These are phyloP conservation scores for Gymnoscelis rufifasciata DNA, from an alignment of 2,888 invertebrate species.

Conservation along the genomic window DNA sequence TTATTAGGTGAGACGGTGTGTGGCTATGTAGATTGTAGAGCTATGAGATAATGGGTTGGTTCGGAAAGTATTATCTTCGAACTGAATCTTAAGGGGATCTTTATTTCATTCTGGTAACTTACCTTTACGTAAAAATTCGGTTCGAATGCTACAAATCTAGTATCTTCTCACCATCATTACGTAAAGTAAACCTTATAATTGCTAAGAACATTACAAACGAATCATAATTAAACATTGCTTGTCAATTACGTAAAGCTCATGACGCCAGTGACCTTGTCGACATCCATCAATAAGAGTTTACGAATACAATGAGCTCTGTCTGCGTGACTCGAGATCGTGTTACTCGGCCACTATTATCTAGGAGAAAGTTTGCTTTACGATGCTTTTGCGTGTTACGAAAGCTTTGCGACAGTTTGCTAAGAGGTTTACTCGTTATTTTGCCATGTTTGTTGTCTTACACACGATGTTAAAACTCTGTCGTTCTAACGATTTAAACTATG, in stretches of 20 bases:
- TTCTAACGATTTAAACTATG: too few relatives aligned
- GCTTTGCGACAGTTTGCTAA: conserved; percentile 33
- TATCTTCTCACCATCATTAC: not conserved
- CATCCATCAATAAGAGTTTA: conserved; percentile 40
- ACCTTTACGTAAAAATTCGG: too few relatives aligned
- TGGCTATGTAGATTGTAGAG: too few relatives aligned
- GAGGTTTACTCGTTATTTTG: not conserved
- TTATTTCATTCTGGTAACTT: too few relatives aligned
- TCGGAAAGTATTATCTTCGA: too few relatives aligned
- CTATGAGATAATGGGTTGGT: too few relatives aligned
- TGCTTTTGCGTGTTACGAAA: conserved; percentile 65
- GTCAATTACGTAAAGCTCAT: conserved; percentile 15
- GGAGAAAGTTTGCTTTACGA: conserved; percentile 69
- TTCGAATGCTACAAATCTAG: too few relatives aligned
- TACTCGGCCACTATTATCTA: conserved; percentile 53
- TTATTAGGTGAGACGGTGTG: conserved; percentile 42
- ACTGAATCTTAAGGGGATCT: too few relatives aligned
- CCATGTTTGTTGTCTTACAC: not conserved
- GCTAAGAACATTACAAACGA: not conserved
- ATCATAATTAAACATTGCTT: not conserved
- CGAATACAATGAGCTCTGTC: conserved; percentile 27
- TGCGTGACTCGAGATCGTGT: conserved; percentile 64
- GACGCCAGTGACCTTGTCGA: conserved; percentile 40
- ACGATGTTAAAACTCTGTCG: too few relatives aligned
- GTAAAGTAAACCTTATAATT: not conserved